These are phyloP conservation scores for Papilio glaucus DNA, from an alignment of 1,140 invertebrate genomes.

Conservation along the genomic window DNA sequence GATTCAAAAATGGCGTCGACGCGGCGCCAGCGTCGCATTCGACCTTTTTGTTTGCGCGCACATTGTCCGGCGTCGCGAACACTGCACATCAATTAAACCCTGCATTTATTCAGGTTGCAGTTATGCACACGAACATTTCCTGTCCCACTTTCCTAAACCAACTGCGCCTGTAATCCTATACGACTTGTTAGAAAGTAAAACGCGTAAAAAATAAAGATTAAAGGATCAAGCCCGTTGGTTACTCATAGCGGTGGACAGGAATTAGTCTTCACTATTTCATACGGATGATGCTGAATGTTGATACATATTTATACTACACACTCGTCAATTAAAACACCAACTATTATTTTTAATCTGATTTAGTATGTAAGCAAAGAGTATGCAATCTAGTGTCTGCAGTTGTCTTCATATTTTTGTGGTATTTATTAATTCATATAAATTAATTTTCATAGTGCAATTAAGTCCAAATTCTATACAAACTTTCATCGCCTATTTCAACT, in stretches of 20 bases:
- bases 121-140: conserved; percentile 26
- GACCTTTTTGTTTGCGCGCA: conserved; percentile 29
- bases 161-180: conserved; percentile 9
- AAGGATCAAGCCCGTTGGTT: background rate
- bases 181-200: background rate
- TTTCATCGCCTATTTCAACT: no score
- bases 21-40: conserved; percentile 16
- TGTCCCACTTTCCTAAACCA: conserved; percentile 17
- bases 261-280: background rate
- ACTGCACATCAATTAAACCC: conserved; percentile 35
- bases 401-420: no score
- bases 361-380: no score
- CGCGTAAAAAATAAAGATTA: background rate
- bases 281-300: no score
- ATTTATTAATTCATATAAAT: no score
- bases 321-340: no score
- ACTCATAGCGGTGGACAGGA: background rate
- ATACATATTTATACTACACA: no score
- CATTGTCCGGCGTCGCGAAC: conserved; percentile 31
- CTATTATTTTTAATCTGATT: no score
- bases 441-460: no score
- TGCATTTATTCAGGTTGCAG: conserved; percentile 33
- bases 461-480: no score
- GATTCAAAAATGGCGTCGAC: conserved; percentile 15
- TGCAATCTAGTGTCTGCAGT: no score